Conservation (phyloP, 2,797 vertebrate species). For the Liasis olivaceus region DNA sequence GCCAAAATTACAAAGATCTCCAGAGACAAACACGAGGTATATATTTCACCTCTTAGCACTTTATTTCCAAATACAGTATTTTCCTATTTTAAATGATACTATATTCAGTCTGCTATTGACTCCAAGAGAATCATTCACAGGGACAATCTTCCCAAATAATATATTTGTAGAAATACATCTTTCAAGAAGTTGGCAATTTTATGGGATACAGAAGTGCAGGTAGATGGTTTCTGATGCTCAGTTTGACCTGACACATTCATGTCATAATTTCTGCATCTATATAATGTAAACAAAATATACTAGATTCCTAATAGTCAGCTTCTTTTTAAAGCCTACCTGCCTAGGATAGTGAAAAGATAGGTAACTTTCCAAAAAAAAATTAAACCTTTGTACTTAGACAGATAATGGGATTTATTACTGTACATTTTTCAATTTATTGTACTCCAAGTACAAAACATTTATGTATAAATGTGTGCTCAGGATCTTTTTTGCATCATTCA, state of each 20-base stretch:
- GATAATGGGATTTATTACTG: neutral
- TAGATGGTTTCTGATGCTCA: conserved; percentile 11
- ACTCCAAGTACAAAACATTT: neutral
- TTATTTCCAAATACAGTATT: conserved; percentile 2
- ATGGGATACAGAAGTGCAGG: neutral
- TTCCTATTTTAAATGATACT: neutral
- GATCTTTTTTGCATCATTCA: neutral
- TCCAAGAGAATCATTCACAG: conserved; percentile 25
- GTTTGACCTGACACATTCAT: conserved; percentile 13
- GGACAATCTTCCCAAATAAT: conserved; percentile 21
- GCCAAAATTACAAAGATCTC: neutral
- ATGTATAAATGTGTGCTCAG: neutral
- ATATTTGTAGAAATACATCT: conserved; percentile 9
- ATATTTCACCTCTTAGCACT: neutral
- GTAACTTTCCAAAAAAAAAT: neutral
- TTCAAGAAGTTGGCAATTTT: conserved; percentile 20
- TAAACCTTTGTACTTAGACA: neutral
- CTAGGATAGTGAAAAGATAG: neutral
- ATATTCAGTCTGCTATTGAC: neutral
- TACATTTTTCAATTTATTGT: neutral
- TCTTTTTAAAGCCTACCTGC: neutral
- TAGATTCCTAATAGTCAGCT: neutral
- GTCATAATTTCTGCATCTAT: neutral
- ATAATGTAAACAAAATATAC: neutral
- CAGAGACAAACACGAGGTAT: conserved; percentile 8